Percentiles rank a stretch among this genome's conserved stretches.
Conservation (phyloP, 2,113 vertebrate genomes). For the Eudorcas thomsonii region DNA sequence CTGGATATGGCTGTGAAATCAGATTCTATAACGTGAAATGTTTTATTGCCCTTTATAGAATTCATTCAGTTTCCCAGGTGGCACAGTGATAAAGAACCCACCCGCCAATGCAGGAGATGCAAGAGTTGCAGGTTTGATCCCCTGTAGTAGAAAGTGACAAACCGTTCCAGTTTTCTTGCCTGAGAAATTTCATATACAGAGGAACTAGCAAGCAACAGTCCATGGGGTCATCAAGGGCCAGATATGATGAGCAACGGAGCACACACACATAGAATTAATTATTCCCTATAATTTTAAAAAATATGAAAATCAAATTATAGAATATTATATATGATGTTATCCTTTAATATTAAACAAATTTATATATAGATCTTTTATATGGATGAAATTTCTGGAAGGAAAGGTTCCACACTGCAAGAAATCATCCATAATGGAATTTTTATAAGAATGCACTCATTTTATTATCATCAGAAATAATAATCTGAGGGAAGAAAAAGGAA, state of each 20-base stretch:
- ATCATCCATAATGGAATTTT: slow-evolving; percentile 4
- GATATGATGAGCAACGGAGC: not conserved
- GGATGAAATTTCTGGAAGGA: not conserved
- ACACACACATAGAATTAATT: not conserved
- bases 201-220: not conserved
- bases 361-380: not conserved
- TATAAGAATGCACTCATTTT: not conserved
- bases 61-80: not conserved
- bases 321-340: not conserved
- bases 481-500: not conserved
- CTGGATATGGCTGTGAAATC: not conserved
- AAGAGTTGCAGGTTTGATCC: not conserved
- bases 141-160: not conserved
- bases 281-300: slow-evolving; percentile 21
- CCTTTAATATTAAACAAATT: slow-evolving; percentile 21
- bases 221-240: not conserved
- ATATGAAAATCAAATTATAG: slow-evolving; percentile 2
- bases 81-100: not conserved
- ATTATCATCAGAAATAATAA: not conserved
- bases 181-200: not conserved
- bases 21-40: slow-evolving; percentile 7
- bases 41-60: not conserved
- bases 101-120: not conserved
- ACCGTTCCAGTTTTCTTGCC: not conserved
- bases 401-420: not conserved